Percentiles rank a stretch among this genome's conserved stretches.
Evolutionary conservation across 1,140 invertebrate species (phyloP).

Genomic region (Sycophila sp.): DNA sequence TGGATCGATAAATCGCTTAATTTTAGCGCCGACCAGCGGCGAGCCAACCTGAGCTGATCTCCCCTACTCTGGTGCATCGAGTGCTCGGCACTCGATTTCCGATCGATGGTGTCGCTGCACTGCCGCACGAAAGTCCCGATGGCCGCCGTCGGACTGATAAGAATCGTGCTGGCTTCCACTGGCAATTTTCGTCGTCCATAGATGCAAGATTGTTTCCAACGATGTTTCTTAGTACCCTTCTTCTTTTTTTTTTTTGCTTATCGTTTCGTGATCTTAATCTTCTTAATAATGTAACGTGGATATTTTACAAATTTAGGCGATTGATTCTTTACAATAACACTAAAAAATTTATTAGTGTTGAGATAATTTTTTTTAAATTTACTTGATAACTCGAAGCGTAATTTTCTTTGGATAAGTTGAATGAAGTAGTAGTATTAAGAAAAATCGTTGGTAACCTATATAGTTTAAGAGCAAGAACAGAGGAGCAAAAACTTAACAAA

Average conservation of each 20-base stretch:
- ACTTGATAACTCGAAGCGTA: not conserved
- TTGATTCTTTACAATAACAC: no score
- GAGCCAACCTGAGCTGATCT: not conserved
- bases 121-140: not conserved
- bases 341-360: no score
- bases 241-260: not conserved
- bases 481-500: not conserved
- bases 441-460: not conserved
- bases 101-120: not conserved
- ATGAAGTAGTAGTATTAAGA: no score
- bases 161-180: conserved; percentile 26
- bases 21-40: conserved; percentile 9
- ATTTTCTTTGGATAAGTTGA: no score
- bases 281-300: no score
- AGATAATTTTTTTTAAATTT: not conserved
- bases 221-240: not conserved
- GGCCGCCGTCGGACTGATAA: not conserved
- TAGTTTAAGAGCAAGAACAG: not conserved
- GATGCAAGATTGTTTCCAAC: not conserved
- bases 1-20: conserved; percentile 30
- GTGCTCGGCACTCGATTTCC: not conserved
- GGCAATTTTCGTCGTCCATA: conserved; percentile 12
- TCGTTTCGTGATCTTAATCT: not conserved
- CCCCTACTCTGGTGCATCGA: not conserved
- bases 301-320: no score